Evolutionary conservation across 2,797 vertebrate species (phyloP).

Genomic region (Channallabes apus): DNA sequence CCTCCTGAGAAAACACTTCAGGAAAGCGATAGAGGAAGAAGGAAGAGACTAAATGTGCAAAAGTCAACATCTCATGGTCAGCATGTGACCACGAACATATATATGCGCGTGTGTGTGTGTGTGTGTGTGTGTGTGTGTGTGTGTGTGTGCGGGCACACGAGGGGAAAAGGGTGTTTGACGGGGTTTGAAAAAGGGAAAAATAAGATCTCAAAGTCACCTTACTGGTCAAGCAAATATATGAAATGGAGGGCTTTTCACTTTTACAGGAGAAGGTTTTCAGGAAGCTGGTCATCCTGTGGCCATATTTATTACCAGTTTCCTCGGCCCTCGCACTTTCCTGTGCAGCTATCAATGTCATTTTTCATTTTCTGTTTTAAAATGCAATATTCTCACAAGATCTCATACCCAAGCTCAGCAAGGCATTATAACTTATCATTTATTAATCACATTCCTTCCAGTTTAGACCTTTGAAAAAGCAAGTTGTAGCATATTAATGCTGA

Average conservation of each 20-base stretch:
- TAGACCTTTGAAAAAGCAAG: slow-evolving; percentile 28
- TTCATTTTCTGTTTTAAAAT: slow-evolving; percentile 55
- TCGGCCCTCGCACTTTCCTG: slow-evolving; percentile 18
- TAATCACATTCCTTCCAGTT: slow-evolving; percentile 45
- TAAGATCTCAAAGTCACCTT: slow-evolving; percentile 7
- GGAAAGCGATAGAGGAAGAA: slow-evolving; percentile 40
- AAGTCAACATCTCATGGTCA: slow-evolving; percentile 57
- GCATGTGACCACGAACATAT: not conserved
- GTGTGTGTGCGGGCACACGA: not conserved
- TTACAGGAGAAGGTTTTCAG: slow-evolving; percentile 4
- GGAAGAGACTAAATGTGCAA: slow-evolving; percentile 49
- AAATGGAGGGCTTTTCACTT: not conserved
- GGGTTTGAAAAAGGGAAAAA: not conserved
- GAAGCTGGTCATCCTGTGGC: slow-evolving; percentile 6
- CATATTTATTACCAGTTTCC: slow-evolving; percentile 24
- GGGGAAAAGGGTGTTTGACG: not conserved
- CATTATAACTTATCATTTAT: slow-evolving; percentile 51
- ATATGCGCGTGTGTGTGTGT: not conserved
- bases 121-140: not conserved
- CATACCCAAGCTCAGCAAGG: slow-evolving; percentile 15
- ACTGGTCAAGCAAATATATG: slow-evolving; percentile 5
- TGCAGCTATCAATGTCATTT: slow-evolving; percentile 46
- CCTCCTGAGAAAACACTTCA: slow-evolving; percentile 29
- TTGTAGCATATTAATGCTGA: slow-evolving; percentile 31
- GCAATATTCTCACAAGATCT: slow-evolving; percentile 35